phyloP scores from a whole-genome alignment of 2,797 vertebrate genomes.

The Phylloscopus collybita region DNA sequence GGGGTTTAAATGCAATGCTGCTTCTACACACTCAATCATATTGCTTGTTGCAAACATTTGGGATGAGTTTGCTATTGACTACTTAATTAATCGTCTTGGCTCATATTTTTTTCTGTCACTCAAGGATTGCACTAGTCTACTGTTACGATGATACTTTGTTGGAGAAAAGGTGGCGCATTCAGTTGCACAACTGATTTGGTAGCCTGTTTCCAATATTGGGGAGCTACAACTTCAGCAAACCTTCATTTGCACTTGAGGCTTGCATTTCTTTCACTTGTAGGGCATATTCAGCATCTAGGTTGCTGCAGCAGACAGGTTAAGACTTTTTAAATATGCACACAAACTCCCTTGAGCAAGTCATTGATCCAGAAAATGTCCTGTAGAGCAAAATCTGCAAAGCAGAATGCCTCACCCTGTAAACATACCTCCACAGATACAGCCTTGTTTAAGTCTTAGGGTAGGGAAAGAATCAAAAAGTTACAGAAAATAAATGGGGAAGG shows the following conservation, averaged over 20 bases:
- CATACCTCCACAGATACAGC: background rate
- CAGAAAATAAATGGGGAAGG: background rate
- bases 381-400: background rate
- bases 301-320: background rate
- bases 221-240: background rate
- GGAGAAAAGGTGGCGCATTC: background rate
- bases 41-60: constrained; percentile 50
- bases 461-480: background rate
- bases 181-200: background rate
- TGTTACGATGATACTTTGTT: background rate
- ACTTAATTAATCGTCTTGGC: constrained; percentile 66
- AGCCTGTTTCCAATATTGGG: background rate
- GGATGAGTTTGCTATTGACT: constrained; percentile 48
- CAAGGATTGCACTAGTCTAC: background rate
- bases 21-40: constrained; percentile 34
- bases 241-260: background rate
- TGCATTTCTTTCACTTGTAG: background rate
- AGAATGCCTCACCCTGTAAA: background rate
- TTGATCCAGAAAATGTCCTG: constrained; percentile 47
- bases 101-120: constrained; percentile 50
- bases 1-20: constrained; percentile 34
- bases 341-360: constrained; percentile 19
- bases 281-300: background rate
- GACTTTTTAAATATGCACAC: background rate
- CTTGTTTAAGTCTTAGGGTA: background rate